Evolutionary conservation across 35 echinoderm and acorn worm species (phyloP), one percentile per base, ranked within the genome.

Genomic region (Amphiura filiformis): DNA sequence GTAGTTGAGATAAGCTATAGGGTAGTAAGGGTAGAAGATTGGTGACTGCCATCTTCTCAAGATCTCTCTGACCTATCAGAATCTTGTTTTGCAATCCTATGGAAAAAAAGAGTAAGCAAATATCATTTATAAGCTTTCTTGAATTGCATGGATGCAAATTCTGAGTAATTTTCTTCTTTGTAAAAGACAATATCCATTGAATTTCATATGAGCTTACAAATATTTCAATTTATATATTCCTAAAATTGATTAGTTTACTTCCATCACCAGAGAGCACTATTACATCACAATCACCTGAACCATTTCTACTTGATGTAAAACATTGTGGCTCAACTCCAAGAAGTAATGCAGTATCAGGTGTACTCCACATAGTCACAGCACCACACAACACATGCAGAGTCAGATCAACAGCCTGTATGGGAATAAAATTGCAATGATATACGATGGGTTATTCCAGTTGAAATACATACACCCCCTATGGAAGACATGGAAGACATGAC

Each of bases 1-100:
- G 39, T 47, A 83, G 81, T 34, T 49, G 30, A 32, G 39, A 47
- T 52, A 83, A 83, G 18, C 81, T 32, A 34, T 83, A 52, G 7
- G 81, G 40, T 47, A 83, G 34, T 9, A 83, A 30, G 26, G 40
- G 15, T 30, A 56, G 52, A 39, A 42, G 15, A 34, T 56, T 32
- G 26, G 41, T 33, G 31, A 39, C 32, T 13, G 39, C 81, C 17
- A 31, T 13, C 13, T 82, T 39, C 41, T 83, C 81, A 11, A 52
- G 44, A 20, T 52, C 44, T 52, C 44, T 52, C 7, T 52, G 44
- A 20, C 44, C 44, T 52, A 52, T 11, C 44, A 52, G 44, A 11
- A 52, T 52, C 44, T 52, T 52, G 44, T 20, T 52, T 11, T 52
- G 7, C 20, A 52, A 52, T 20, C 44, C 44, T 52, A 20, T 11